These are phyloP conservation scores for Sisyra nigra DNA, from an alignment of 2,888 invertebrate genomes.

Conservation along the genomic window DNA sequence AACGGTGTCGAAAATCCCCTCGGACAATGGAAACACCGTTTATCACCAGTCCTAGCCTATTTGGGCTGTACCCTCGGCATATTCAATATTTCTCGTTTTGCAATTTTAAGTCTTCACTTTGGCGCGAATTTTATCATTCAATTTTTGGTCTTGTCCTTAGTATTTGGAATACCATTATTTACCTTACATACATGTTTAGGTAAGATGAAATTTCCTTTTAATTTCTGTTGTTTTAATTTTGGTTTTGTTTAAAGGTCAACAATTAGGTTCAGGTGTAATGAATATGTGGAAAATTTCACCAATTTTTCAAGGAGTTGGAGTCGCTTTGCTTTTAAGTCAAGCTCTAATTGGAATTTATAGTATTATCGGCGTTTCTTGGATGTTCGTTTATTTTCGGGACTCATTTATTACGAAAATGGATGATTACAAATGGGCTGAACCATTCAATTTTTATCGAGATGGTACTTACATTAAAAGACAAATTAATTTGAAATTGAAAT, in stretches of 20 bases:
- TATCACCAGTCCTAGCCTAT: conserved; percentile 67
- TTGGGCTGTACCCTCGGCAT: conserved; percentile 75
- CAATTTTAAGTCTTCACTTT: conserved; percentile 72
- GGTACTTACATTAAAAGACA: conserved; percentile 27
- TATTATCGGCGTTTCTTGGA: conserved; percentile 79
- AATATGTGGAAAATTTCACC: conserved; percentile 92
- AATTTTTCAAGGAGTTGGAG: conserved; percentile 78
- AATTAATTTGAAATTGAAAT: not conserved
- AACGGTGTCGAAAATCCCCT: conserved; percentile 28
- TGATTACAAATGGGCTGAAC: conserved; percentile 66
- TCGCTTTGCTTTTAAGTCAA: conserved; percentile 63
- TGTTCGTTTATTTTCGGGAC: conserved; percentile 75
- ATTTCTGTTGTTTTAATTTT: no score
- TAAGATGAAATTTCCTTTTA: conserved; percentile 24
- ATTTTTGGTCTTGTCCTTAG: conserved; percentile 65
- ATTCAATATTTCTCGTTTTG: conserved; percentile 77
- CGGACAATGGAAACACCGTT: conserved; percentile 49
- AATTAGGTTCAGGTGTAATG: conserved; percentile 67
- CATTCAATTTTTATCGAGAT: conserved; percentile 42
- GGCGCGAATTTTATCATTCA: conserved; percentile 81
- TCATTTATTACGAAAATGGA: conserved; percentile 70
- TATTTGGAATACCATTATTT: conserved; percentile 65
- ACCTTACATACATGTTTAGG: conserved; percentile 65
- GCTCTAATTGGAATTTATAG: conserved; percentile 74
- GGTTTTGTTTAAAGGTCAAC: conserved; percentile 63